phyloP scores from a whole-genome alignment of 1,140 invertebrate genomes.

The Saccostrea glomerata region DNA sequence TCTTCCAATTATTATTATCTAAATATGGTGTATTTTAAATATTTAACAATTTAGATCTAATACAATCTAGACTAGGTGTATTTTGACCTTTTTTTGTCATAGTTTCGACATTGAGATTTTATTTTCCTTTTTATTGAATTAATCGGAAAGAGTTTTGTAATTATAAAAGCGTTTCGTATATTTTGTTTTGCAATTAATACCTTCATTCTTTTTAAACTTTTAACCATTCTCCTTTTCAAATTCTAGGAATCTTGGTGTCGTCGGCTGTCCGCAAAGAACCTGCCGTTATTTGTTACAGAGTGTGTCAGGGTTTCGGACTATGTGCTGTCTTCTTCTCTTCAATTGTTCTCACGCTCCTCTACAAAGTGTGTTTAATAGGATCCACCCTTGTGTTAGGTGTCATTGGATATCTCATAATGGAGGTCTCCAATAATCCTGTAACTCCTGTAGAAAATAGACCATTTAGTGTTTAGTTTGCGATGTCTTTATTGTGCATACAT shows the following conservation, averaged over 20 bases:
- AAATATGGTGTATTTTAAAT: too few species aligned
- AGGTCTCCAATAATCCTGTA: constrained; percentile 55
- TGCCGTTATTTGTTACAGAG: constrained; percentile 52
- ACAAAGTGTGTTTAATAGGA: constrained; percentile 54
- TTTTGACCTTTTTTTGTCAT: too few species aligned
- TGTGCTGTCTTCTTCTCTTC: constrained; percentile 52
- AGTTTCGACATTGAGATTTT: too few species aligned
- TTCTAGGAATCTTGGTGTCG: constrained; percentile 51
- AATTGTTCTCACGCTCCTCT: constrained; percentile 49
- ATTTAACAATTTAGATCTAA: too few species aligned
- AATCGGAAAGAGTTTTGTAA: too few species aligned
- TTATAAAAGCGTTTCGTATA: too few species aligned
- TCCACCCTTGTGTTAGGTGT: constrained; percentile 52
- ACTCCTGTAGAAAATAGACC: constrained; percentile 50
- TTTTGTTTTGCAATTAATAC: not conserved
- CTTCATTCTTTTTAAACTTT: not conserved
- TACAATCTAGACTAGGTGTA: too few species aligned
- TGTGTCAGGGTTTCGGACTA: constrained; percentile 55
- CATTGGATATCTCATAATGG: constrained; percentile 55
- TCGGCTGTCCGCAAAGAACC: constrained; percentile 48
- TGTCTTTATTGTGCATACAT: too few species aligned
- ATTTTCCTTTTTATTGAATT: too few species aligned
- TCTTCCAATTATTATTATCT: too few species aligned
- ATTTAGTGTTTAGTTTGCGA: constrained; percentile 29
- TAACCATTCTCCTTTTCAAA: not conserved